Conservation (phyloP, 37 sponge, comb jelly and placozoan species). For the Haliclona indistincta region DNA sequence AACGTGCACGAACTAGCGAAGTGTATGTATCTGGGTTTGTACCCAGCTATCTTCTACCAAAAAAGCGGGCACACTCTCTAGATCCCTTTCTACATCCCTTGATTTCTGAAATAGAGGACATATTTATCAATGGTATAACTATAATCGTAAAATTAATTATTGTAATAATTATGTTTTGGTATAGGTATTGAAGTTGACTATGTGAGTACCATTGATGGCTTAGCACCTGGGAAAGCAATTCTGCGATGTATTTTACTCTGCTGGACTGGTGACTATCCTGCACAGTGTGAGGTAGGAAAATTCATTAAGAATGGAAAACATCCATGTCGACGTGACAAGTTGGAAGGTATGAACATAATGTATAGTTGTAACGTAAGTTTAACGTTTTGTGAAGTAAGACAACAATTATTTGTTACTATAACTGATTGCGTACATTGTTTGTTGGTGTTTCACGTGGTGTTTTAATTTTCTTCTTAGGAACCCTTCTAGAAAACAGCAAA, state of each 20-base stretch:
- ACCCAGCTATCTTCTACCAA: constrained; percentile 23
- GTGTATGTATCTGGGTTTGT: constrained; percentile 34
- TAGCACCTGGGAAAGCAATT: constrained; percentile 13
- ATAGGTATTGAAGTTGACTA: constrained; percentile 29
- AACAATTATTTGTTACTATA: no score
- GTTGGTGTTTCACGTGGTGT: no score
- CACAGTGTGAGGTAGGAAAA: constrained; percentile 28
- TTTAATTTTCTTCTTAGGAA: no score
- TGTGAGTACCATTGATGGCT: constrained; percentile 3
- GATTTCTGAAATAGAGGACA: constrained; percentile 14
- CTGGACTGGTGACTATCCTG: constrained; percentile 41
- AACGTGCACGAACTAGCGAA: not conserved
- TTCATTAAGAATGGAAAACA: constrained; percentile 12
- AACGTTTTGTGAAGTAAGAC: no score
- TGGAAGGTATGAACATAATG: no score
- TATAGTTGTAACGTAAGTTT: no score
- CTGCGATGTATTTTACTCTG: constrained; percentile 20
- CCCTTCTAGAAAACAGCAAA: not conserved
- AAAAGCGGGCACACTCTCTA: not conserved
- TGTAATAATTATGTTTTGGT: constrained; percentile 9
- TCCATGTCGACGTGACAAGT: constrained; percentile 5
- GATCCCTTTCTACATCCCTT: constrained; percentile 32
- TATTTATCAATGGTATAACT: constrained; percentile 22
- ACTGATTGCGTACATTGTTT: no score
- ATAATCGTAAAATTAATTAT: not conserved